These are phyloP conservation scores for Formica aserva DNA, from an alignment of 2,888 invertebrate genomes.

Conservation along the genomic window DNA sequence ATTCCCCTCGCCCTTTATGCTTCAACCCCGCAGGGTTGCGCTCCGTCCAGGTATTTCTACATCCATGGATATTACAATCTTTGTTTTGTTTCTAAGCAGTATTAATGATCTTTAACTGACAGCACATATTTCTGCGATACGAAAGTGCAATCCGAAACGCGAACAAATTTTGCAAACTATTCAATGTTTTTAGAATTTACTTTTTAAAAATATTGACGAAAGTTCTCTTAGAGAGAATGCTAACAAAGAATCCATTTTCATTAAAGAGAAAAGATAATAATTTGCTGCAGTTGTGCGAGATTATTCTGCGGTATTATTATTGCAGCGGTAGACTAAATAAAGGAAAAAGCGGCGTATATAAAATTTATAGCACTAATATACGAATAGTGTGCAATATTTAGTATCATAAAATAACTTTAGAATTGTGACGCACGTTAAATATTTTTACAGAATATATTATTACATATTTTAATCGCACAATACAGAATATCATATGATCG, in stretches of 20 bases:
- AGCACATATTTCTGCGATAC: neutral
- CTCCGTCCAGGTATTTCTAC: too few relatives aligned
- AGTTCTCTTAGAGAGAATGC: neutral
- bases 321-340: constrained; percentile 30
- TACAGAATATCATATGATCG: neutral
- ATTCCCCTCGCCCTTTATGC: too few relatives aligned
- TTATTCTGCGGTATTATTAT: constrained; percentile 25
- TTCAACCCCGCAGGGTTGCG: too few relatives aligned
- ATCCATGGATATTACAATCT: too few relatives aligned
- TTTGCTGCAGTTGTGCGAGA: constrained; percentile 8
- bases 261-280: constrained; percentile 26
- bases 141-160: neutral
- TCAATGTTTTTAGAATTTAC: neutral
- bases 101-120: neutral
- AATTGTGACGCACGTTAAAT: neutral
- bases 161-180: too few relatives aligned
- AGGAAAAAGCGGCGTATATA: neutral
- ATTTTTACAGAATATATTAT: neutral
- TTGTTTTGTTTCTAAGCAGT: too few relatives aligned
- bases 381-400: neutral
- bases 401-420: neutral
- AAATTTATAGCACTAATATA: neutral
- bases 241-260: constrained; percentile 26
- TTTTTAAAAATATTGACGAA: neutral
- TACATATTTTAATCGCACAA: neutral